These are phyloP conservation scores for Fragum sueziense DNA, from an alignment of 2,888 invertebrate genomes.

Conservation along the genomic window DNA sequence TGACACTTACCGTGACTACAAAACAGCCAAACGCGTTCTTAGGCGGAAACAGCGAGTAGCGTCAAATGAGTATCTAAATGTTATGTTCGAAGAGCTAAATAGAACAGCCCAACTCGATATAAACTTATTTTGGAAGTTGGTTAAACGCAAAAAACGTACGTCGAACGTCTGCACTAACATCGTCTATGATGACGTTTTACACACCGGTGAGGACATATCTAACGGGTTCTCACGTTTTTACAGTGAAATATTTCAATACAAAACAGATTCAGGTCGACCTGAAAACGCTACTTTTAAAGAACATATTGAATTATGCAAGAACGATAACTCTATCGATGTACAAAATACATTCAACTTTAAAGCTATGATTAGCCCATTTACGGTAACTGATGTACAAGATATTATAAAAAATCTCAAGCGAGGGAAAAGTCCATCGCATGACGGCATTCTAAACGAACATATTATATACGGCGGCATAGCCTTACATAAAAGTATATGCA, in stretches of 20 bases:
- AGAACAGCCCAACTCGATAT: constrained; percentile 4
- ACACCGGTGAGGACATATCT: not conserved
- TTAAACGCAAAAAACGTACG: not conserved
- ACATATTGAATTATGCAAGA: too few species aligned
- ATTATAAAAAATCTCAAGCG: not conserved
- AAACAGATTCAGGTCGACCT: not conserved
- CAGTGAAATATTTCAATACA: not conserved
- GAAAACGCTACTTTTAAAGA: not conserved
- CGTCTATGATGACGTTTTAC: not conserved
- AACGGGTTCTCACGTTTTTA: not conserved
- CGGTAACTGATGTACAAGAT: not conserved
- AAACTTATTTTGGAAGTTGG: constrained; percentile 6
- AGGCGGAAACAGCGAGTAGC: not conserved
- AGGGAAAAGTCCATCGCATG: not conserved
- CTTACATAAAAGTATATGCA: not conserved
- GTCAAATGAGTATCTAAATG: not conserved
- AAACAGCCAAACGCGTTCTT: constrained; percentile 20
- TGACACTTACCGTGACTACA: constrained; percentile 8
- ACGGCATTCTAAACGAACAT: constrained; percentile 13
- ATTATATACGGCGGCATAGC: not conserved
- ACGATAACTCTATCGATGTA: too few species aligned
- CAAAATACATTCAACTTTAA: not conserved
- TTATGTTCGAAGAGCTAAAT: not conserved
- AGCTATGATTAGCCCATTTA: not conserved
- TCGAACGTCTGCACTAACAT: not conserved